A percentile compares a stretch with the other conserved stretches of the same genome.
Conservation (phyloP, 1,140 invertebrate species). For the Drosophila equinoxialis region DNA sequence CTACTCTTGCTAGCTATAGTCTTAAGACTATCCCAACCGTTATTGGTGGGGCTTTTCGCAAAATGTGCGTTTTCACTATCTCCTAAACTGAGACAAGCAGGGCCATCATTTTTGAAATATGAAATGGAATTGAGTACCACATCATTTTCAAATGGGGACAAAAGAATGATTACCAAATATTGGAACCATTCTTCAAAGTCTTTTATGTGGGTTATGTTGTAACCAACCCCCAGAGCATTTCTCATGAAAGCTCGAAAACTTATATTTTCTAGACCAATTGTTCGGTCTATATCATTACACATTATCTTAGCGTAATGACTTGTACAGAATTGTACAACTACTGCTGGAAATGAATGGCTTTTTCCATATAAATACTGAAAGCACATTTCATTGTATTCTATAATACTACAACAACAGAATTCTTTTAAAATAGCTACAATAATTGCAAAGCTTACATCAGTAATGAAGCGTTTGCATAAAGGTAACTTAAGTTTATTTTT, state of each 20-base stretch:
- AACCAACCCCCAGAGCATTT: neutral
- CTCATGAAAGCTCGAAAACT: neutral
- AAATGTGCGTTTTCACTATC: too few species aligned
- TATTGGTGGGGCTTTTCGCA: neutral
- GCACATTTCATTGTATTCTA: constrained; percentile 7
- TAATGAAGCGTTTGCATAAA: neutral
- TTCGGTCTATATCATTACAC: neutral
- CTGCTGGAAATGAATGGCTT: neutral
- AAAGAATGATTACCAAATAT: neutral
- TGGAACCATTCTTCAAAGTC: constrained; percentile 4
- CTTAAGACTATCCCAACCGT: neutral
- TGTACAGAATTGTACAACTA: neutral
- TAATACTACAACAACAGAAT: neutral
- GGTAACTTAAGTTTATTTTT: neutral
- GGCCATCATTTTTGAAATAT: too few species aligned
- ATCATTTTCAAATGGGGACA: neutral
- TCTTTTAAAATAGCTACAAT: neutral
- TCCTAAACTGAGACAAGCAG: too few species aligned
- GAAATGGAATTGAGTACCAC: too few species aligned
- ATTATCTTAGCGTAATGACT: constrained; percentile 1
- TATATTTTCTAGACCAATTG: neutral
- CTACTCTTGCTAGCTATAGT: neutral
- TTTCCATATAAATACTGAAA: neutral
- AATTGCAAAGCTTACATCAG: constrained; percentile 6
- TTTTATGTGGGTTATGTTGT: neutral